Percentiles rank a stretch among this genome's conserved stretches.
phyloP scores from a whole-genome alignment of 1,140 invertebrate species.

The Watersipora subatra region DNA sequence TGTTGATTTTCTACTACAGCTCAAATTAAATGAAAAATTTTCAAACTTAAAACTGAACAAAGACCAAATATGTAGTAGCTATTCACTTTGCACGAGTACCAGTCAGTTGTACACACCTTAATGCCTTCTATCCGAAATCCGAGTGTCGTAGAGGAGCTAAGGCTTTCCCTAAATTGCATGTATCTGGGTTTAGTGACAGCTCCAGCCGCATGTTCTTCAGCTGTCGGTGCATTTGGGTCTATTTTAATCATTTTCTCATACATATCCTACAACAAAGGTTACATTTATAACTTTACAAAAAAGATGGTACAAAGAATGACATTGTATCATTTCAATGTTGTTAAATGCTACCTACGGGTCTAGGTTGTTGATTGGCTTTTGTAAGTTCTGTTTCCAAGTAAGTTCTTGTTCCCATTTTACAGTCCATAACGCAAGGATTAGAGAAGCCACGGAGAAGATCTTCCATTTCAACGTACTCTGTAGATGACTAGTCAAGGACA shows the following conservation, averaged over 20 bases:
- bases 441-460: conserved; percentile 79
- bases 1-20: no score
- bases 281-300: no score
- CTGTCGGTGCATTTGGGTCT: conserved; percentile 72
- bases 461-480: conserved; percentile 70
- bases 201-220: conserved; percentile 71
- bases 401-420: conserved; percentile 84
- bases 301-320: no score
- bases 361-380: neutral
- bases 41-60: no score
- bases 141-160: conserved; percentile 82
- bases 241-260: conserved; percentile 97
- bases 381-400: conserved; percentile 83
- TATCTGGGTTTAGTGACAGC: conserved; percentile 89
- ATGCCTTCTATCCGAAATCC: conserved; percentile 94
- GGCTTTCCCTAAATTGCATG: conserved; percentile 94
- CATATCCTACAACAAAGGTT: conserved; percentile 57
- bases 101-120: conserved; percentile 56
- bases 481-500: neutral
- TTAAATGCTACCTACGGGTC: neutral
- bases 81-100: no score
- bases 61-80: no score
- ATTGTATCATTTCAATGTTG: no score
- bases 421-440: conserved; percentile 87
- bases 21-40: no score